Evolutionary conservation across 2,113 vertebrate species (phyloP), one percentile per base, ranked within the genome.

Genomic region (Stercorarius parasiticus): DNA sequence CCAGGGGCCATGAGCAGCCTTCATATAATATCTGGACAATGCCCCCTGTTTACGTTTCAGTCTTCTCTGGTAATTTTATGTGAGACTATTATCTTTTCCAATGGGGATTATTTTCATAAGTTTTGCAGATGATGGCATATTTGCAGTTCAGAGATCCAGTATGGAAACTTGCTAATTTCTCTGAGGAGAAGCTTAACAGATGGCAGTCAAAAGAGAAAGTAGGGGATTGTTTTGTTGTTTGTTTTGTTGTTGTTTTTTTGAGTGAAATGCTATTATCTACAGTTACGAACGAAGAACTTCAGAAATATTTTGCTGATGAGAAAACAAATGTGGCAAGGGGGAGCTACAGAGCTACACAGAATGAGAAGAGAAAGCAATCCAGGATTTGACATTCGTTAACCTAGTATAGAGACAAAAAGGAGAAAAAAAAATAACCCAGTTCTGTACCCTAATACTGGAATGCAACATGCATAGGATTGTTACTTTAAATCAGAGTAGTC

Each of bases 111-210:
- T 85, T 85, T 81, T 67, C 58, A 10, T 88, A 88, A 77, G 2
- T 64, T 72, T 85, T 76, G 62, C 62, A 76, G 66, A 61, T 49
- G 69, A 84, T 76, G 32, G 23, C 50, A 56, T 77, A 71, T 93
- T 93, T 88, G 56, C 36, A 52, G 67, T 88, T 91, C 64, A 81
- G 67, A 67, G 74, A 50, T 81, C 40, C 88, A 66, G 6, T 52
- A 77, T 76, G 45, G 64, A 67, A 61, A 55, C 40, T 52, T 52
- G 56, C 19, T 88, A 56, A 85, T 91, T 88, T 85, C 76, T 93
- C 84, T 72, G 69, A 85, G 88, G 79, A 93, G 62, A 67, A 62
- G 64, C 62, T 71, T 91, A 88, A 47, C 84, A 93, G 83, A 88
- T 95, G 84, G 74, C 56, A 52, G n/a, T 71, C 62, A 81, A 81